Evolutionary conservation across 2,797 vertebrate species (phyloP), one percentile per base, ranked within the genome.

Genomic region (Hylomyscus alleni): DNA sequence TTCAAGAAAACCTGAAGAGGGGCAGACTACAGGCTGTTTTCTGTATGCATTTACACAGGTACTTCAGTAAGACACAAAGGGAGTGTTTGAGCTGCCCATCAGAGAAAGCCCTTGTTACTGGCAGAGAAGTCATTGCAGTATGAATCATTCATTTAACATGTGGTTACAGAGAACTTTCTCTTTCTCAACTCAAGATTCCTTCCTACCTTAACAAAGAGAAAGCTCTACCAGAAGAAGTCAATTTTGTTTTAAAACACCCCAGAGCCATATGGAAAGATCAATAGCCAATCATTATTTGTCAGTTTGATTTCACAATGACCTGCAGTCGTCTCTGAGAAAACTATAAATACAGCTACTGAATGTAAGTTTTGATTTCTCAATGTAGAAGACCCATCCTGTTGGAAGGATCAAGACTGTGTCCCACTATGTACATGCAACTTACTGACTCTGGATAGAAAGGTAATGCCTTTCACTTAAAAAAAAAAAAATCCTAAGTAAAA

Each of bases 401-500:
- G 54, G 87, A 95, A 89, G 84, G 93, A 81, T n/a, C 73, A 40
- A 50, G 81, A 60, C 56, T 62, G n/a, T 69, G 69, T 24, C 92
- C 40, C 20, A 92, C 31, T 60, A 44, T 73, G 47, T 60, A 56
- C 22, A 22, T 22, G 17, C n/a, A 29, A 82, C 50, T 40, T 91
- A 86, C 65, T 26, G 50, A 85, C 56, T 90, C 84, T 83, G 22
- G 56, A 80, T 93, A 92, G 24, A 93, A 94, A 65, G 31, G 31
- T 52, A 96, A 93, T 12, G 2, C 20, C 0, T 0, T 97, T 97
- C 77, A 52, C 75, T 95, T 52, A 95, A 73, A 73, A 93, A 94
- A 87, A 67, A 73, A 73, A 93, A 94, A 87, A 67, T 67, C 50
- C 69, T 91, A 97, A 97, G 88, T 90, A 26, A 93, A 96, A 89